A percentile compares a stretch with the other conserved stretches of the same genome.
These are phyloP conservation scores for Sphecodes monilicornis DNA, from an alignment of 2,888 invertebrate species.

Conservation along the genomic window DNA sequence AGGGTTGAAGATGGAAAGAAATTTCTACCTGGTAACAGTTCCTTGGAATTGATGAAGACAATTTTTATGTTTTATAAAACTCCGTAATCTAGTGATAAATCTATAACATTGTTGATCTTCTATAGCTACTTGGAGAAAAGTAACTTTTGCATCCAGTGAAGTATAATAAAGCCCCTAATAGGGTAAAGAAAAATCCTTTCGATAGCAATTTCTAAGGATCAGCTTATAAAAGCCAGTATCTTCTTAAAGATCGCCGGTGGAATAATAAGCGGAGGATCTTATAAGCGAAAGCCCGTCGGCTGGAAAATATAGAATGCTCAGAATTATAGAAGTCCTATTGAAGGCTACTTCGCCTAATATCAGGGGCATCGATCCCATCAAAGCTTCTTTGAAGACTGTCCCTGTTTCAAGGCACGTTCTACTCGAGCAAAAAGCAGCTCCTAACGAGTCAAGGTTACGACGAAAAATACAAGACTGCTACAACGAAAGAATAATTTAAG, in stretches of 20 bases:
- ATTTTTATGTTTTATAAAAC: too few relatives aligned
- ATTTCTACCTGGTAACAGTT: too few relatives aligned
- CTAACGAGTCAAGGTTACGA: conserved; percentile 66
- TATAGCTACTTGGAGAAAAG: too few relatives aligned
- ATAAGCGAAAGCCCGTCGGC: conserved; percentile 6
- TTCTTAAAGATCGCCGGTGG: background rate
- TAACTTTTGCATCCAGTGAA: background rate
- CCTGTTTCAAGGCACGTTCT: conserved; percentile 36
- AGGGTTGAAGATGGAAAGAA: too few relatives aligned
- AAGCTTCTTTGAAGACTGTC: conserved; percentile 51
- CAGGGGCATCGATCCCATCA: conserved; percentile 28
- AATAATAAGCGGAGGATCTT: background rate
- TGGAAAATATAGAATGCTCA: conserved; percentile 3
- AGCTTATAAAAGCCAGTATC: background rate
- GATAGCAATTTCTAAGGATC: background rate
- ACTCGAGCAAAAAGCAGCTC: conserved; percentile 37
- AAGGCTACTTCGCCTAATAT: conserved; percentile 13
- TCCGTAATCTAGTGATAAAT: background rate
- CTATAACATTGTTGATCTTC: background rate
- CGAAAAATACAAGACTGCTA: conserved; percentile 37
- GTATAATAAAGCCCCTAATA: background rate
- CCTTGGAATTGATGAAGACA: too few relatives aligned
- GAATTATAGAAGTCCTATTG: conserved; percentile 40
- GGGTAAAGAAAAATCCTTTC: background rate
- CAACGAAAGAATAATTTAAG: conserved; percentile 36